Conservation (phyloP, 1,140 invertebrate genomes). For the Hyposmocoma kahamanoa region DNA sequence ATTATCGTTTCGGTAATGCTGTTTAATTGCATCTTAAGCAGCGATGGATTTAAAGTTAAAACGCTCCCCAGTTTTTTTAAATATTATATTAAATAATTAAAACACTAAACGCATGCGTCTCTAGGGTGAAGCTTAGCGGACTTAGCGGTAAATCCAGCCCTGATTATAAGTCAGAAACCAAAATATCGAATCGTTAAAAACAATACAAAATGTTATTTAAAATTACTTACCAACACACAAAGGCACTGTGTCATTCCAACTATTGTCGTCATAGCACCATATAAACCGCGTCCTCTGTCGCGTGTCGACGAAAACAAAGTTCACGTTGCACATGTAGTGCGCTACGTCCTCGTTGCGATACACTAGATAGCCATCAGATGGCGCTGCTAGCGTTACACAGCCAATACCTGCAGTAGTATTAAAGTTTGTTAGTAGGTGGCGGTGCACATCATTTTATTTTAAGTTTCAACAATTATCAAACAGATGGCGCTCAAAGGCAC, state of each 20-base stretch:
- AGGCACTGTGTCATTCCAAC: slow-evolving; percentile 76
- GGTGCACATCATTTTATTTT: slow-evolving; percentile 4
- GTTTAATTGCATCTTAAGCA: too few species aligned
- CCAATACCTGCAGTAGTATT: slow-evolving; percentile 70
- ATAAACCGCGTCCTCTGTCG: slow-evolving; percentile 65
- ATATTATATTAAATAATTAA: too few species aligned
- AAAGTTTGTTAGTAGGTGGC: slow-evolving; percentile 12
- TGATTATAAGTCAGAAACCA: too few species aligned
- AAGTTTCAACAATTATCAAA: neutral
- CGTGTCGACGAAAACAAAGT: slow-evolving; percentile 75
- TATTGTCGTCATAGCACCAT: slow-evolving; percentile 73
- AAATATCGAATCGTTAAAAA: too few species aligned
- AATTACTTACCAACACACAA: slow-evolving; percentile 76
- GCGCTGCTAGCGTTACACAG: slow-evolving; percentile 73
- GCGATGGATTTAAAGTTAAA: too few species aligned
- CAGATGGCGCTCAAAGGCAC: slow-evolving; percentile 17
- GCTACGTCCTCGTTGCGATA: slow-evolving; percentile 73
- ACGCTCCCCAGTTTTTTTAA: too few species aligned
- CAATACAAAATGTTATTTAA: slow-evolving; percentile 10
- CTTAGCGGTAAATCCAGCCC: too few species aligned
- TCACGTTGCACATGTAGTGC: slow-evolving; percentile 76
- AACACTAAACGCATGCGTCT: too few species aligned
- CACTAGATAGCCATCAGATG: slow-evolving; percentile 76
- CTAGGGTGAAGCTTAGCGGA: too few species aligned
- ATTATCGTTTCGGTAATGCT: too few species aligned